A percentile compares a stretch with the other conserved stretches of the same genome.
phyloP scores from a whole-genome alignment of 1,140 invertebrate genomes.

The Grapholita molesta region DNA sequence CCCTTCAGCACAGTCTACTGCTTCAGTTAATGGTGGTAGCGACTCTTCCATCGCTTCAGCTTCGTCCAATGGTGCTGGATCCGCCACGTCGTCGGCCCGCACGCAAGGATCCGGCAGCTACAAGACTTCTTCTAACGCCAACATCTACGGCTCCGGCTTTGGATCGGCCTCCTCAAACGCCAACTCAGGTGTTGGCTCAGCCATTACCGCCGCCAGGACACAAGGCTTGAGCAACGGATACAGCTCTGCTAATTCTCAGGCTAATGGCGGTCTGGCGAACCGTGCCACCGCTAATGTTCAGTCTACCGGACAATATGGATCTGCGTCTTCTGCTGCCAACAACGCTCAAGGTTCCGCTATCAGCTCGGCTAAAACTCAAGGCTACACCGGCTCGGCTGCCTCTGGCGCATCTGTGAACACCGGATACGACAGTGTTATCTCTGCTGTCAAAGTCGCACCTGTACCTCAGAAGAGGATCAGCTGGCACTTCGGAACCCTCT shows the following conservation, averaged over 20 bases:
- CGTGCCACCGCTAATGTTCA: conserved; percentile 30
- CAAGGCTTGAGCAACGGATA: conserved; percentile 27
- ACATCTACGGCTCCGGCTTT: conserved; percentile 40
- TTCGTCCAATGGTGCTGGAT: conserved; percentile 44
- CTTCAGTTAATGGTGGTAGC: conserved; percentile 34
- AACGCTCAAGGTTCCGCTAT: conserved; percentile 36
- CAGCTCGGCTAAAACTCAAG: conserved; percentile 37
- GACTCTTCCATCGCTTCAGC: conserved; percentile 51
- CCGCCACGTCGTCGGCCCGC: conserved; percentile 47
- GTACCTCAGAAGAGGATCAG: conserved; percentile 29
- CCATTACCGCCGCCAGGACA: conserved; percentile 41
- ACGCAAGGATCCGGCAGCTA: conserved; percentile 45
- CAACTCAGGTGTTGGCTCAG: conserved; percentile 41
- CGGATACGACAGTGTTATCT: conserved; percentile 25
- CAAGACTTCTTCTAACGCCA: conserved; percentile 50
- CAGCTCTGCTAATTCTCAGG: conserved; percentile 30
- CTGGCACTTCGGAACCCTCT: conserved; percentile 57
- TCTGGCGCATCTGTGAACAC: conserved; percentile 47
- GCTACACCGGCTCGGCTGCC: conserved; percentile 29
- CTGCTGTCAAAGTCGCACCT: conserved; percentile 33
- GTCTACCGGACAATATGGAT: conserved; percentile 38
- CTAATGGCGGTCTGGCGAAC: conserved; percentile 24
- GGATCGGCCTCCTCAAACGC: conserved; percentile 52
- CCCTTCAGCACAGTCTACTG: conserved; percentile 43
- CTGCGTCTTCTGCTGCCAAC: conserved; percentile 44